Evolutionary conservation across 2,888 invertebrate species (phyloP), one percentile per base, ranked within the genome.

Genomic region (Parasteatoda lunata): DNA sequence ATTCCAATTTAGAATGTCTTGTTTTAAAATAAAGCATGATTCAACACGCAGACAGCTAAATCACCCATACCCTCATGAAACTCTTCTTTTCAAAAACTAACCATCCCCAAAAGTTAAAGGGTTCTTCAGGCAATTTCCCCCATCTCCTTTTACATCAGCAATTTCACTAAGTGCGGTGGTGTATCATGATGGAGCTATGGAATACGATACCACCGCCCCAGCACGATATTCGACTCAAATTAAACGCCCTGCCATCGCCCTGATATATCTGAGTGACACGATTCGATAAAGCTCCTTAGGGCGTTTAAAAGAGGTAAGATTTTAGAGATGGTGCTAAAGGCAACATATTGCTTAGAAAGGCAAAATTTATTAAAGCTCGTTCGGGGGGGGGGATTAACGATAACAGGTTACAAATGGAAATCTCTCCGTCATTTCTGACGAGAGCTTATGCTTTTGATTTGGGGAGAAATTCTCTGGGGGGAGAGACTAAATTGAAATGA

Each of bases 311-410:
- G 30, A 30, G 30, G 30, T 0, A 30, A 30, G 30, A 30, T 30
- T 30, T 30, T 30, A 30, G 30, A 30, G 30, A 30, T 30, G 30
- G 30, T 30, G 30, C 30, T 30, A 30, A 30, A 30, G 30, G 30
- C 30, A 30, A 30, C 30, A 30, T 30, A 30, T 30, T 30, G 30
- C 30, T 30, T 30, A 30, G 30, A 30, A 30, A 30, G 6, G 64
- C 15, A 45, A 15, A 68, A 68, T 68, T 68, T 68, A 68, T 68
- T 68, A 68, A 68, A 30, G n/a, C 5, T 30, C n/a, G 68, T 68
- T 45, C 13, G 64, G 64, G 64, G 30, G 64, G 64, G 30, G 15
- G 68, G 68, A 68, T 68, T 68, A 68, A 45, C n/a, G 68, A 68
- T 68, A 68, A 68, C 68, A 45, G 30, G 45, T 15, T 68, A 68